phyloP scores from a whole-genome alignment of 2,888 invertebrate species.

The Agrypnus murinus region DNA sequence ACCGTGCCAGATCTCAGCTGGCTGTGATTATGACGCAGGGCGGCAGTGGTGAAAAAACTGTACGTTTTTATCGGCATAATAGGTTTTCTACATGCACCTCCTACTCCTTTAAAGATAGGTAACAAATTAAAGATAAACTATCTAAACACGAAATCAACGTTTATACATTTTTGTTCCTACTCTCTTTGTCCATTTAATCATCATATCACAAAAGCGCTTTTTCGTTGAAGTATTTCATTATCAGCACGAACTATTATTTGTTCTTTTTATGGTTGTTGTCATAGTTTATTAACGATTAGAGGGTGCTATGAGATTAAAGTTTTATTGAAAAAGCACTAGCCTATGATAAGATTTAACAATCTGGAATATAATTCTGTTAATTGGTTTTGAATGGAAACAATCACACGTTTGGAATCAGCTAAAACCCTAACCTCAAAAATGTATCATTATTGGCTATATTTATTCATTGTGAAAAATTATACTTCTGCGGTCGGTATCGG shows the following conservation, averaged over 20 bases:
- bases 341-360: background rate
- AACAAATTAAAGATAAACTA: conserved; percentile 9
- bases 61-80: conserved; percentile 12
- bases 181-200: too few species aligned
- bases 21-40: conserved; percentile 43
- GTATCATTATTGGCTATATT: too few species aligned
- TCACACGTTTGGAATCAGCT: background rate
- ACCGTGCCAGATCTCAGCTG: conserved; percentile 59
- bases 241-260: conserved; percentile 1
- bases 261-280: conserved; percentile 6
- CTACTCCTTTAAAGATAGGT: background rate
- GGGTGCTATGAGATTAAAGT: background rate
- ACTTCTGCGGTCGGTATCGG: too few species aligned
- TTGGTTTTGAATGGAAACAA: background rate
- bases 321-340: background rate
- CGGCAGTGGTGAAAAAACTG: conserved; percentile 22
- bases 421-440: too few species aligned
- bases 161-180: too few species aligned
- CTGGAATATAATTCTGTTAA: background rate
- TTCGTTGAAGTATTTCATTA: background rate
- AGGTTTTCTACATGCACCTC: conserved; percentile 17
- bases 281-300: conserved; percentile 1
- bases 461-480: too few species aligned
- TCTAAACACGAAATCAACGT: conserved; percentile 10
- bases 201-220: too few species aligned